These are phyloP conservation scores for Phyllostomus discolor DNA, from an alignment of 2,113 vertebrate species.

Conservation along the genomic window DNA sequence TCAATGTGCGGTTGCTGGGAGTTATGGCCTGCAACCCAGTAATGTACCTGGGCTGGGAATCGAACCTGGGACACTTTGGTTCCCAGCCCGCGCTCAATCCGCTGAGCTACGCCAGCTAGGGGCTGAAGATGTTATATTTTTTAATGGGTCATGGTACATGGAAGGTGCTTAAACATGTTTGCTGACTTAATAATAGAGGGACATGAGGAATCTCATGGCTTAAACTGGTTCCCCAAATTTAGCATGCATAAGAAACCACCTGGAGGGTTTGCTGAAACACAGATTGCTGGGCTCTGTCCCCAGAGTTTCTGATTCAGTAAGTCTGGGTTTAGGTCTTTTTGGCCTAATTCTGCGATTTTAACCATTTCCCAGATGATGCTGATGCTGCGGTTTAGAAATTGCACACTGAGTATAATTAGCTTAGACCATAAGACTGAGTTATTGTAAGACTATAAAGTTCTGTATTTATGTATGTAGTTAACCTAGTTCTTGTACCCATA, in stretches of 20 bases:
- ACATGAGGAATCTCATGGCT: background rate
- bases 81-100: too few species aligned
- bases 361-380: background rate
- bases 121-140: background rate
- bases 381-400: background rate
- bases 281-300: background rate
- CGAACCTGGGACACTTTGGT: too few species aligned
- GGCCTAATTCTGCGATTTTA: background rate
- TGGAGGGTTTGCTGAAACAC: background rate
- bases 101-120: too few species aligned
- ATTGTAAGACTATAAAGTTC: background rate
- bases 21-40: too few species aligned
- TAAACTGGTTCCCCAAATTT: background rate
- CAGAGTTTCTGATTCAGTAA: background rate
- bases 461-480: background rate
- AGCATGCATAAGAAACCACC: background rate
- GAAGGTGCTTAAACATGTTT: background rate
- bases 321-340: background rate
- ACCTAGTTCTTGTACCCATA: background rate
- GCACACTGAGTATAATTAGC: background rate
- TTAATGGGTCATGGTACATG: background rate
- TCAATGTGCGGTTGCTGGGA: too few species aligned
- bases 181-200: conserved; percentile 7
- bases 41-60: too few species aligned
- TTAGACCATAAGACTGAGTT: background rate